These are phyloP conservation scores for Platalea minor DNA, from an alignment of 2,797 vertebrate genomes.

Conservation along the genomic window DNA sequence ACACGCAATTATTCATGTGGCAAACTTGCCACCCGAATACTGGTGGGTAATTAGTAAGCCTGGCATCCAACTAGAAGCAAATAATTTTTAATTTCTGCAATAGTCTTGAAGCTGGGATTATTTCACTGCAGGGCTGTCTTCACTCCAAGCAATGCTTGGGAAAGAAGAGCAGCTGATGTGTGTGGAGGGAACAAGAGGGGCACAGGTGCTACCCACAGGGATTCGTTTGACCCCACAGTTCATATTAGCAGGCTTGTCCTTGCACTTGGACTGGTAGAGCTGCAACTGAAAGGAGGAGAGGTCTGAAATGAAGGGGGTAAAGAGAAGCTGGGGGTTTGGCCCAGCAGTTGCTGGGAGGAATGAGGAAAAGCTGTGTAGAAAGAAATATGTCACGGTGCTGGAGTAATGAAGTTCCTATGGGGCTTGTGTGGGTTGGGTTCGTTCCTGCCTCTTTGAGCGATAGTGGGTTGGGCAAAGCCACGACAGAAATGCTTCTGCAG, in stretches of 20 bases:
- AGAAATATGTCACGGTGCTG: not conserved
- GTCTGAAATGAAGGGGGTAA: not conserved
- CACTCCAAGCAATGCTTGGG: not conserved
- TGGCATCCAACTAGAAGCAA: not conserved
- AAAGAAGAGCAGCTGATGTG: not conserved
- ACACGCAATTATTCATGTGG: conserved; percentile 9
- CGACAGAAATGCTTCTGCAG: not conserved
- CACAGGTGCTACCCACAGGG: not conserved
- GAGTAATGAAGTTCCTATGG: not conserved
- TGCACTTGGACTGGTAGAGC: not conserved
- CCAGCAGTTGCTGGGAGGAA: not conserved
- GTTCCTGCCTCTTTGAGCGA: not conserved
- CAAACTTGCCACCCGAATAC: not conserved
- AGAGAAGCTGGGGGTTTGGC: not conserved
- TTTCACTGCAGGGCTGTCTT: not conserved
- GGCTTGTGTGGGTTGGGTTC: not conserved
- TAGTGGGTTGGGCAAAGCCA: not conserved
- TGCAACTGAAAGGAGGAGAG: not conserved
- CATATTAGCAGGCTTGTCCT: not conserved
- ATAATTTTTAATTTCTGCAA: not conserved
- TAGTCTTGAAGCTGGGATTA: not conserved
- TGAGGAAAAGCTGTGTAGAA: not conserved
- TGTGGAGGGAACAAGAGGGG: not conserved
- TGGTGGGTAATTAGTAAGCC: conserved; percentile 29
- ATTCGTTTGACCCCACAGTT: not conserved